Evolutionary conservation across 2,888 invertebrate species (phyloP), one percentile per base, ranked within the genome.

Genomic region (Coelopa pilipes): DNA sequence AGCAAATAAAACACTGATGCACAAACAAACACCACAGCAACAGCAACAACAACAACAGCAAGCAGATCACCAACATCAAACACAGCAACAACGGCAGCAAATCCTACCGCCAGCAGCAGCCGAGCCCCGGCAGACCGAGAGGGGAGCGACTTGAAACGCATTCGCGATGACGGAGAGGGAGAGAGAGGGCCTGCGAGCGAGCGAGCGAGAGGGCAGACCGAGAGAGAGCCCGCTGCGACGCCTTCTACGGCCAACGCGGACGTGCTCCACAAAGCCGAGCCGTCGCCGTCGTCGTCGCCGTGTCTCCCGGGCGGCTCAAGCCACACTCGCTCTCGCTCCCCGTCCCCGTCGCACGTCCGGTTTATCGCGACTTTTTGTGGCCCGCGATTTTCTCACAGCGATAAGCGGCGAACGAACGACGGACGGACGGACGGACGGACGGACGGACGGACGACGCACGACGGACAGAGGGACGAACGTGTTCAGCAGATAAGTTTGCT

Each of bases 381-480:
- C 12, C 19, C 21, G 1, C 47, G 70, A 70, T 70, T 70, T 70
- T 70, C 70, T 70, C 70, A 70, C 60, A 70, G 49, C 60, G 70
- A 70, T 70, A 70, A 70, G 24, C 46, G 49, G 15, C 15, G 10
- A n/a, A n/a, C n/a, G n/a, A n/a, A n/a, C n/a, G 34, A 34, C 7
- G 34, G 34, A 34, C 34, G 34, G 7, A 7, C 34, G 34, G 7
- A 34, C 34, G 7, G 34, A 34, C 34, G 34, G 34, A 34, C 7
- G 34, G 34, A 34, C 34, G 34, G 34, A 34, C 34, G 7, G 34
- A 34, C n/a, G n/a, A n/a, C 67, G 15, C 53, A 17, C 67, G 9
- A 46, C 63, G 7, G n/a, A 62, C 62, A 34, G n/a, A 62, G 3
- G 47, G 17, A 65, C 46, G 65, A 65, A 65, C 66, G 47, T 50